Evolutionary conservation across 2,888 invertebrate genomes (phyloP).

Genomic region (Drosophila neotestacea): DNA sequence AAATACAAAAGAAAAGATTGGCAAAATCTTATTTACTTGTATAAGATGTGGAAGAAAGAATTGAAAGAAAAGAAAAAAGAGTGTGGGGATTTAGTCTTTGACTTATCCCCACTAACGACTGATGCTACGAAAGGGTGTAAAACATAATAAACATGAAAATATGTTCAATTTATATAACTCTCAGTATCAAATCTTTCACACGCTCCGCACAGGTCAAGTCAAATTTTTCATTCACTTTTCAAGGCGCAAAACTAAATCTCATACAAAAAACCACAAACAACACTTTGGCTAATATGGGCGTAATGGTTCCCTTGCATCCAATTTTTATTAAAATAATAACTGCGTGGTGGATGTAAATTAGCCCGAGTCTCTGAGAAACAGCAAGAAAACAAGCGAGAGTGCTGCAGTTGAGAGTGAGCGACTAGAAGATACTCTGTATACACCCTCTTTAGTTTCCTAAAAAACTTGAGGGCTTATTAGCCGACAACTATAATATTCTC

Average conservation of each 20-base stretch:
- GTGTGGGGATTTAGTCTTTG: conserved; percentile 6
- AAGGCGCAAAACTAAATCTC: conserved; percentile 15
- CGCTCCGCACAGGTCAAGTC: conserved; percentile 29
- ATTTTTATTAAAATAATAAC: conserved; percentile 47
- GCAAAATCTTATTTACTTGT: conserved; percentile 6
- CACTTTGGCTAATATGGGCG: conserved; percentile 41
- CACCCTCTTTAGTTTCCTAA: background rate
- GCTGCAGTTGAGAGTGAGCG: background rate
- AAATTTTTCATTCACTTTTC: conserved; percentile 19
- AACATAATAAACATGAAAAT: conserved; percentile 33
- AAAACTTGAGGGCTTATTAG: background rate
- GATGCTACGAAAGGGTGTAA: conserved; percentile 11
- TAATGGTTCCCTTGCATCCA: conserved; percentile 50
- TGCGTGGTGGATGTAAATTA: conserved; percentile 25
- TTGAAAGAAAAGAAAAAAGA: conserved; percentile 1
- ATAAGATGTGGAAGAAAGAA: conserved; percentile 7
- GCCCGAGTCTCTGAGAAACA: conserved; percentile 7
- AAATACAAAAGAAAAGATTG: conserved; percentile 17
- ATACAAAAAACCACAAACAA: conserved; percentile 31
- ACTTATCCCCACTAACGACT: conserved; percentile 11
- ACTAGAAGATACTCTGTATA: conserved; percentile 7
- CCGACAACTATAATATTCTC: background rate
- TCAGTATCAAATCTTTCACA: conserved; percentile 35
- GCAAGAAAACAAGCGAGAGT: conserved; percentile 3
- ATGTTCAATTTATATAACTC: conserved; percentile 31